Percentiles rank a stretch among this genome's conserved stretches.
Conservation (phyloP, 2,797 vertebrate genomes). For the Coluber constrictor region DNA sequence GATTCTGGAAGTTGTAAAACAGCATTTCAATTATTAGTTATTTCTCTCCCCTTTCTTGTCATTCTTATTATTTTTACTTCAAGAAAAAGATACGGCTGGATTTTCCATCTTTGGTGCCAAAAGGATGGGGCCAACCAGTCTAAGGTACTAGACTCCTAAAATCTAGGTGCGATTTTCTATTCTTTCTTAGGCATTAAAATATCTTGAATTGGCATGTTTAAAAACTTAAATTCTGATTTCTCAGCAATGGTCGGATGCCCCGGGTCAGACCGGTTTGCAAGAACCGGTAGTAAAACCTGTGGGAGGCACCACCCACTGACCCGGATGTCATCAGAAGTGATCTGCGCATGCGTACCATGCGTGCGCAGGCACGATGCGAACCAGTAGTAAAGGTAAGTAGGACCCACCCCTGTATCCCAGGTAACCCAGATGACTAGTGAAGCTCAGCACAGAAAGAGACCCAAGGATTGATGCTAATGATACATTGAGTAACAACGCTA, state of each 20-base stretch:
- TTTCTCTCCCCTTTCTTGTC: not conserved
- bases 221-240: not conserved
- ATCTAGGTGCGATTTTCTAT: not conserved
- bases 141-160: not conserved
- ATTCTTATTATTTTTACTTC: not conserved
- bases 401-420: not conserved
- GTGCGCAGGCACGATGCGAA: too few species aligned
- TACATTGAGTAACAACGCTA: not conserved
- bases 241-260: too few species aligned
- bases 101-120: not conserved
- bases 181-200: not conserved
- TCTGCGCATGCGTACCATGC: too few species aligned
- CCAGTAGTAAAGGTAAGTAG: too few species aligned
- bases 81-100: not conserved
- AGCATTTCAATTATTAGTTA: not conserved
- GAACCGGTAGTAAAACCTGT: too few species aligned
- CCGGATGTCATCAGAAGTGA: too few species aligned
- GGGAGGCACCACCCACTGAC: too few species aligned
- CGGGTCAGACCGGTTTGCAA: too few species aligned
- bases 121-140: not conserved
- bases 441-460: not conserved
- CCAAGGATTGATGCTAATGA: not conserved
- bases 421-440: slow-evolving; percentile 19
- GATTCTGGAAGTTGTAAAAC: not conserved
- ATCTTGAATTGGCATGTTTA: not conserved